phyloP scores from a whole-genome alignment of 2,797 vertebrate genomes.

The Scyliorhinus canicula region DNA sequence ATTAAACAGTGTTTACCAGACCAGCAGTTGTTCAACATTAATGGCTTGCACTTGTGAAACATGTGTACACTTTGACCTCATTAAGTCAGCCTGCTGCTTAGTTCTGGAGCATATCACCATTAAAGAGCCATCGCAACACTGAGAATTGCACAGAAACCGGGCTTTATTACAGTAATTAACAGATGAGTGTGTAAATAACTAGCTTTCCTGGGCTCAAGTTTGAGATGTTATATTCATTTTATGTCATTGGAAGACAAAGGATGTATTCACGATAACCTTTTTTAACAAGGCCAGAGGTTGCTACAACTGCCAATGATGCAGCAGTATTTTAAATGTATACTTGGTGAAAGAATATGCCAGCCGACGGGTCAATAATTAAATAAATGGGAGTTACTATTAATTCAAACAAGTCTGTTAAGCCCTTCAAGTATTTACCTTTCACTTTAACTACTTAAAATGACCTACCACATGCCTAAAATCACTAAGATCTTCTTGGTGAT shows the following conservation, averaged over 20 bases:
- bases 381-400: slow-evolving; percentile 18
- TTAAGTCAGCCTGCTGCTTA: slow-evolving; percentile 31
- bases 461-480: neutral
- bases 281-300: neutral
- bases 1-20: slow-evolving; percentile 36
- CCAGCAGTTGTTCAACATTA: slow-evolving; percentile 30
- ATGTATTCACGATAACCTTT: slow-evolving; percentile 17
- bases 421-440: slow-evolving; percentile 1
- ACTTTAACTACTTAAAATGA: neutral
- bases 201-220: slow-evolving; percentile 15
- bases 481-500: no score
- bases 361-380: slow-evolving; percentile 27
- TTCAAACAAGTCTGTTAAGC: slow-evolving; percentile 25
- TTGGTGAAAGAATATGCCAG: neutral
- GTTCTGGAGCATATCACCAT: slow-evolving; percentile 37
- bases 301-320: slow-evolving; percentile 1
- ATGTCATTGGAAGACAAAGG: slow-evolving; percentile 28
- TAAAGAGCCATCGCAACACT: slow-evolving; percentile 24
- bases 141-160: slow-evolving; percentile 15
- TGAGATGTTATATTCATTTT: slow-evolving; percentile 18
- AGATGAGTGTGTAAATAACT: slow-evolving; percentile 20
- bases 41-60: slow-evolving; percentile 37
- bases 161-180: slow-evolving; percentile 34
- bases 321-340: neutral
- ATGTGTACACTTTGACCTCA: slow-evolving; percentile 39